Evolutionary conservation across 2,113 vertebrate species (phyloP), one percentile per base, ranked within the genome.

Genomic region (Vidua chalybeata): DNA sequence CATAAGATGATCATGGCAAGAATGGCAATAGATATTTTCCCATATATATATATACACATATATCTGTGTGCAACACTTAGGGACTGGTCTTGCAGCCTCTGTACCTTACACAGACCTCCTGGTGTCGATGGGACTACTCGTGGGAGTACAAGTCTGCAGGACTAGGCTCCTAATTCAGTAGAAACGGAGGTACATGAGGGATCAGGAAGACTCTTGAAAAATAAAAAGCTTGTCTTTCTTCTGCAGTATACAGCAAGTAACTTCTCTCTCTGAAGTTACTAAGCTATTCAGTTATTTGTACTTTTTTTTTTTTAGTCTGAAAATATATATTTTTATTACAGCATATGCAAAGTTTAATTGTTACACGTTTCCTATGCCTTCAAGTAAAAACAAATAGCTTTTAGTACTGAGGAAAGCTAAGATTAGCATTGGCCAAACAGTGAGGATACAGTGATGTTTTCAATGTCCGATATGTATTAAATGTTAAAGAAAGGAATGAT

Each of bases 401-500:
- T 93, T 96, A 95, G 79, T 93, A 55, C 35, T 11, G 9, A 96
- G 92, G 82, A 96, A 97, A 95, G 93, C 95, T 92, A 92, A 75
- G 62, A 52, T 87, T 95, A 93, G 93, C 91, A 63, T 95, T 96
- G 96, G 97, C 97, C 96, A 98, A 98, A 97, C 95, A 96, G 96
- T 96, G 96, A 97, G 90, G 96, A 96, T 86, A 94, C 80, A 46
- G 73, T 74, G 92, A 96, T 90, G 85, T 75, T 96, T 96, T 95
- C 63, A 33, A 95, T 96, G 96, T 95, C 86, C 8, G 54, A 92
- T 96, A 97, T 97, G 97, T 73, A 94, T 64, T 92, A 93, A 92
- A 97, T 97, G 97, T 93, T 96, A 97, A 97, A 87, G 83, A 90
- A 97, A 98, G 96, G 97, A 97, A 97, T 98, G 98, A 94, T 78